Conservation (phyloP, 2,113 vertebrate species). For the Cathartes aura region DNA sequence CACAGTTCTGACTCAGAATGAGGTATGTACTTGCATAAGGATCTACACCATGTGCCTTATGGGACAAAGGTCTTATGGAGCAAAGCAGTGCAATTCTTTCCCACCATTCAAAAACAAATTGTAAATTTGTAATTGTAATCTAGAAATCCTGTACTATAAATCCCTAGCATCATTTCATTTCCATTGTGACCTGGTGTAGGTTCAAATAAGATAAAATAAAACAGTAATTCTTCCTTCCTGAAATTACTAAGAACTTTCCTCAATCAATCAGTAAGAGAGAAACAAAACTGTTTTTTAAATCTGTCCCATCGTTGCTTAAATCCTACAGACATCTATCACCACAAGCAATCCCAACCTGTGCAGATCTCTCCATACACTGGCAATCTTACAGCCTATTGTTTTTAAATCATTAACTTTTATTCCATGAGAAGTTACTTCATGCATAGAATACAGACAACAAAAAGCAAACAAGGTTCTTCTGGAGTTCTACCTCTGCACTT, state of each 20-base stretch:
- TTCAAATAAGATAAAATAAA: not conserved
- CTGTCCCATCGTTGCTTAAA: not conserved
- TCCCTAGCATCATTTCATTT: not conserved
- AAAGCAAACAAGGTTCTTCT: not conserved
- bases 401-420: not conserved
- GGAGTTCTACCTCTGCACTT: not conserved
- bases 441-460: not conserved
- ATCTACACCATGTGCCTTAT: accelerated
- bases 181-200: not conserved
- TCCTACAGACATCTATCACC: not conserved
- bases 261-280: not conserved
- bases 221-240: not conserved
- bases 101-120: not conserved
- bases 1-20: not conserved
- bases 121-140: not conserved
- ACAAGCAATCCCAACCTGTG: not conserved
- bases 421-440: not conserved
- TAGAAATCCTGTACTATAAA: not conserved
- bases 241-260: not conserved
- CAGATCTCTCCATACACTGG: not conserved
- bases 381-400: not conserved
- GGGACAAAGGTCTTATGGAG: not conserved
- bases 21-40: not conserved
- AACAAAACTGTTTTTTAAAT: not conserved
- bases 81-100: not conserved